These are phyloP conservation scores for Heliconius hermathena DNA, from an alignment of 1,140 invertebrate genomes.

Conservation along the genomic window DNA sequence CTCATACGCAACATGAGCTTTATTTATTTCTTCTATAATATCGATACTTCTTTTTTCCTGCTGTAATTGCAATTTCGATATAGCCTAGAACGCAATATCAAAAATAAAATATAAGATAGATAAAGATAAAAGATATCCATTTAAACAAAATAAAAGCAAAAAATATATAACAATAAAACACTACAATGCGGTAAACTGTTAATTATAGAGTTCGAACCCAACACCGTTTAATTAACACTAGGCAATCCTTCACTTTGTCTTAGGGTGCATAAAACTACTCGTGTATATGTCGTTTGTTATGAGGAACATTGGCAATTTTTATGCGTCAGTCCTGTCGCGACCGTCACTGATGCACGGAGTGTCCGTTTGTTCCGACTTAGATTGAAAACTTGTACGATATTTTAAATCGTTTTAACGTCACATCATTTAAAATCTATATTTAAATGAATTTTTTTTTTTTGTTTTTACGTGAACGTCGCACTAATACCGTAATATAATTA, in stretches of 20 bases:
- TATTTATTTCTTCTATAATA: too few relatives aligned
- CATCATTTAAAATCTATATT: constrained; percentile 14
- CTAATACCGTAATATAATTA: neutral
- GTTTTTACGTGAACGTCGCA: neutral
- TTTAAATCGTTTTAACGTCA: constrained; percentile 47
- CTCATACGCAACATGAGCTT: too few relatives aligned
- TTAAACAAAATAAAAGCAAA: neutral
- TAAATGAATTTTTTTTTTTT: neutral
- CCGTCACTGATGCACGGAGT: constrained; percentile 58
- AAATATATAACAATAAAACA: neutral
- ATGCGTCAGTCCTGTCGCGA: constrained; percentile 53
- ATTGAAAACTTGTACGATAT: constrained; percentile 62
- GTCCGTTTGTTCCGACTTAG: constrained; percentile 60
- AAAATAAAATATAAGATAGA: neutral
- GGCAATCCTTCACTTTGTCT: constrained; percentile 43
- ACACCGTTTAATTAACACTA: constrained; percentile 27
- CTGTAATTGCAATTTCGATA: too few relatives aligned
- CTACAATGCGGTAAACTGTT: neutral
- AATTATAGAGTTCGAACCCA: constrained; percentile 19
- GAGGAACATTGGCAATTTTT: constrained; percentile 58
- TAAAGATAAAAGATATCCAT: neutral
- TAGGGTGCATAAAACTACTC: constrained; percentile 51
- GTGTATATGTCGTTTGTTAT: constrained; percentile 44
- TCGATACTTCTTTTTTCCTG: too few relatives aligned
- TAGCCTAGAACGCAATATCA: neutral